Evolutionary conservation across 2,113 vertebrate species (phyloP).

Genomic region (Phoenicopterus ruber): DNA sequence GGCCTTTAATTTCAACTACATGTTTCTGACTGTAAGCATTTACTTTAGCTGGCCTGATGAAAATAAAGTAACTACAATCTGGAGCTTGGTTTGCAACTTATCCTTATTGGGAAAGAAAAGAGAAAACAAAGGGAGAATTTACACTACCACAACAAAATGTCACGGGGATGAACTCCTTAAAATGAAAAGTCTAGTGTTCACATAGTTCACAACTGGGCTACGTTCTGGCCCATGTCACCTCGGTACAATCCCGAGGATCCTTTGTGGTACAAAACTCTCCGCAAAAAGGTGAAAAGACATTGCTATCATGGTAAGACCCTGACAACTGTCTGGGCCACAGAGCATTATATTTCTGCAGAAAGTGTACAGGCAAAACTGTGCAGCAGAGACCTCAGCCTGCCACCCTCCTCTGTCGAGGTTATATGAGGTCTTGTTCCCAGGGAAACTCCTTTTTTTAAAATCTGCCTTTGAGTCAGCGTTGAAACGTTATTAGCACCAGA

Average conservation of each 20-base stretch:
- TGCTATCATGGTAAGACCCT: background rate
- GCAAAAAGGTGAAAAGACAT: background rate
- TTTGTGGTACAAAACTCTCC: background rate
- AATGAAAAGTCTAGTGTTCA: background rate
- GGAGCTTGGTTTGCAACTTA: background rate
- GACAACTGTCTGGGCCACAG: background rate
- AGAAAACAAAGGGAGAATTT: background rate
- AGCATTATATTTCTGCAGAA: background rate
- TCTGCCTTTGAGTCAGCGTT: background rate
- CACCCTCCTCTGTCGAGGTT: background rate
- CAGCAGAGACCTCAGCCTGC: background rate
- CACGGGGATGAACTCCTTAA: background rate
- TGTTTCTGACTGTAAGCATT: background rate
- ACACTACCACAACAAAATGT: background rate
- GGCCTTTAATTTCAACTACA: background rate
- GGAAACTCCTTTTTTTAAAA: background rate
- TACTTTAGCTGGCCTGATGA: background rate
- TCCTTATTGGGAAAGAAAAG: background rate
- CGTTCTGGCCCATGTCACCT: background rate
- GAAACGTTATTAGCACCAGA: background rate
- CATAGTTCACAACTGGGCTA: background rate
- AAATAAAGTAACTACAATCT: background rate
- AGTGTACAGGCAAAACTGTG: background rate
- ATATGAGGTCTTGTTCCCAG: background rate
- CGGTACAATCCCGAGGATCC: background rate